phyloP scores from a whole-genome alignment of 2,888 invertebrate species.

The Diaphora mendica region DNA sequence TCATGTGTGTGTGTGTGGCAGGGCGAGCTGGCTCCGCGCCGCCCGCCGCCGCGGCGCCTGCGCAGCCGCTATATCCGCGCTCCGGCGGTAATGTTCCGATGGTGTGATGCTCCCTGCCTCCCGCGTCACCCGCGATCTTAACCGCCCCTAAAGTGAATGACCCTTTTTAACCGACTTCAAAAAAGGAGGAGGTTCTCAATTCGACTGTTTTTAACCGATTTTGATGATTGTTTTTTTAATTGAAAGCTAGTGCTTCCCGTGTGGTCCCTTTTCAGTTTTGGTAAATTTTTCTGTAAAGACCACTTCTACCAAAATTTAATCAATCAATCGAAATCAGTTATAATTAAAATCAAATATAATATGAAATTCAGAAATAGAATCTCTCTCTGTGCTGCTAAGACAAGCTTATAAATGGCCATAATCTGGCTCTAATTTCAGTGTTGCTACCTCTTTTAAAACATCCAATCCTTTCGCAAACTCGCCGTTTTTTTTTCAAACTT shows the following conservation, averaged over 20 bases:
- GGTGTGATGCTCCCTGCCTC: conserved; percentile 75
- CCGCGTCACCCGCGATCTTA: conserved; percentile 18
- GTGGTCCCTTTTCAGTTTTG: too few relatives aligned
- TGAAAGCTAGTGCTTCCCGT: too few relatives aligned
- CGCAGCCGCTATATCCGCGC: conserved; percentile 84
- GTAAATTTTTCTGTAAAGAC: too few relatives aligned
- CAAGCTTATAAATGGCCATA: too few relatives aligned
- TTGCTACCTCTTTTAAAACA: neutral
- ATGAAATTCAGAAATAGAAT: neutral
- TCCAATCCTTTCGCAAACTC: neutral
- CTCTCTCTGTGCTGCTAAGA: neutral
- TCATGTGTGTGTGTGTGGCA: conserved; percentile 61
- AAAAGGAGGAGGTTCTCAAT: too few relatives aligned
- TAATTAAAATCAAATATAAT: too few relatives aligned
- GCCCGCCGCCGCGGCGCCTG: conserved; percentile 73
- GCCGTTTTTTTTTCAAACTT: neutral
- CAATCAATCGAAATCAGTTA: neutral
- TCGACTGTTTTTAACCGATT: too few relatives aligned
- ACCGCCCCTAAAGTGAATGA: conserved; percentile 53
- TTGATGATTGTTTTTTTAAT: too few relatives aligned
- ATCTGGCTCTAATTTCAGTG: neutral
- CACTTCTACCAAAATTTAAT: too few relatives aligned
- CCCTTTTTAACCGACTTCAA: too few relatives aligned
- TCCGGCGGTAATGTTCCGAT: conserved; percentile 85
- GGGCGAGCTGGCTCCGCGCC: conserved; percentile 70